These are phyloP conservation scores for Psilopogon haemacephalus DNA, from an alignment of 2,113 vertebrate species.

Conservation along the genomic window DNA sequence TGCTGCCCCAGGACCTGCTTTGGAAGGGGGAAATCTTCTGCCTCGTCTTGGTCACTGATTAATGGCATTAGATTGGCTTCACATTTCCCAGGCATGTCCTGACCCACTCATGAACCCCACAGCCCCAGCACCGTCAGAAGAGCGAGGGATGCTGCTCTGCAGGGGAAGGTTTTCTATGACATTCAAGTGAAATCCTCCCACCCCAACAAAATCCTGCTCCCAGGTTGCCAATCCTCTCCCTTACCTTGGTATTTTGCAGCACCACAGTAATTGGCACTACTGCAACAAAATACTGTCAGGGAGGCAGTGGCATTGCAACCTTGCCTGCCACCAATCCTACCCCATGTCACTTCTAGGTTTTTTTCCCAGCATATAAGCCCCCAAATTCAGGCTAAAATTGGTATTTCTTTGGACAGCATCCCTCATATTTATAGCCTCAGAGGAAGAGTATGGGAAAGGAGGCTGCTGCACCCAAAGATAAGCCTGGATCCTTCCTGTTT, in stretches of 20 bases:
- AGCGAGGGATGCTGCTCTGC: background rate
- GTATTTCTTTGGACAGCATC: background rate
- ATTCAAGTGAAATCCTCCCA: background rate
- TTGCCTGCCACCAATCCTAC: background rate
- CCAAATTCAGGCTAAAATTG: background rate
- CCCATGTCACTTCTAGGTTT: fast-evolving
- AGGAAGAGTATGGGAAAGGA: background rate
- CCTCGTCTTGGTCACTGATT: background rate
- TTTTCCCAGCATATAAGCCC: background rate
- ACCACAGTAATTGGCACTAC: background rate
- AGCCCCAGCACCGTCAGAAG: fast-evolving
- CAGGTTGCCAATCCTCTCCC: background rate
- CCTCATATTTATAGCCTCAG: background rate
- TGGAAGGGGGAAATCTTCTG: background rate
- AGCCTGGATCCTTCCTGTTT: background rate
- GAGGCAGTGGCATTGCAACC: background rate
- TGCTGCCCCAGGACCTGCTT: background rate
- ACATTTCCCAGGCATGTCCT: fast-evolving
- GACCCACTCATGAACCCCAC: background rate
- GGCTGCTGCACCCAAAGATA: background rate
- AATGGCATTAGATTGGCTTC: background rate
- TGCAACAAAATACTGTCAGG: background rate
- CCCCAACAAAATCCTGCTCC: background rate
- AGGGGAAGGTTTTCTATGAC: background rate
- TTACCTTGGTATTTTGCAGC: background rate